Conservation (phyloP, 2,888 invertebrate species). For the Teleiodes luculella region DNA sequence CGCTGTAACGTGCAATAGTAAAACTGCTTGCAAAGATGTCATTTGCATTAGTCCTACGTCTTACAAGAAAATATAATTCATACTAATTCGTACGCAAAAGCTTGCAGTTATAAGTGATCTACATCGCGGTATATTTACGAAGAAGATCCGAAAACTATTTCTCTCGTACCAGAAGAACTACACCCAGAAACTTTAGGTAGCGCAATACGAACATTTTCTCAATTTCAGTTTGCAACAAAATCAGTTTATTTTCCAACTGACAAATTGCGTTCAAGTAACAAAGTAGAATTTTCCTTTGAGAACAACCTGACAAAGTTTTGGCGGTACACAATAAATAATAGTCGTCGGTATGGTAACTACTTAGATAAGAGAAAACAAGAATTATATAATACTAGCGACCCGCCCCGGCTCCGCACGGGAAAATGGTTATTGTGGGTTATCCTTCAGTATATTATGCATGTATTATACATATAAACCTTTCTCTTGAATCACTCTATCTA, state of each 20-base stretch:
- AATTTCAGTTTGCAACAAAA: constrained; percentile 74
- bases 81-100: too few species aligned
- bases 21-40: too few species aligned
- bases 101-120: too few species aligned
- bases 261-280: constrained; percentile 69
- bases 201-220: constrained; percentile 61
- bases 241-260: constrained; percentile 70
- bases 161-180: constrained; percentile 37
- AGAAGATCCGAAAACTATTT: constrained; percentile 46
- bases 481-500: too few species aligned
- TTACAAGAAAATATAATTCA: too few species aligned
- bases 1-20: too few species aligned
- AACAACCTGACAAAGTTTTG: constrained; percentile 48
- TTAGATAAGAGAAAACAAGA: not conserved
- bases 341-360: constrained; percentile 6
- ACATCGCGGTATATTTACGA: not conserved
- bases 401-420: too few species aligned
- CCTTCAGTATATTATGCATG: too few species aligned
- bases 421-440: too few species aligned
- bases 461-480: too few species aligned
- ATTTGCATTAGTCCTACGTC: too few species aligned
- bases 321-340: constrained; percentile 8
- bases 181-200: constrained; percentile 49
- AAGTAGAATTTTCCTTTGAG: constrained; percentile 61
- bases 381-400: too few species aligned